Base-by-base conservation (phyloP, 1,140 invertebrate species). In the Drosophila subobscura region DNA sequence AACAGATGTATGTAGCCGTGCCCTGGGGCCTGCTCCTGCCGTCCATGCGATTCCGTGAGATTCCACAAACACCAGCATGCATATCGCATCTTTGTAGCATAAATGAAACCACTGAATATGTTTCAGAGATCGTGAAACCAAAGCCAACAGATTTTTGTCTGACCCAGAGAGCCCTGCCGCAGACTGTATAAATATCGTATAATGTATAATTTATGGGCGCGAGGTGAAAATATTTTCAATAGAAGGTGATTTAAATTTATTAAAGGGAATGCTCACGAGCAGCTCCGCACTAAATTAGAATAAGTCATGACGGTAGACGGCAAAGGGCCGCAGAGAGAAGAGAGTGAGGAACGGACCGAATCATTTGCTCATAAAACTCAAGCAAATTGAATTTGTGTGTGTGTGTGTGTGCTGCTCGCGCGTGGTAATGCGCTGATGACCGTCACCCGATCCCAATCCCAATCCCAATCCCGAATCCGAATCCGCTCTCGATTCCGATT, bases 191-290 rank as follows among this genome's bases (percentile, higher is more conserved):
- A 58, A 65, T 66, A 65, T 66, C 60, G 53, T 74, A 74, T 66
- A 74, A 47, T 74, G 67, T 58, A 78, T 86, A 86, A 86, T 86
- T 86, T 86, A 86, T 86, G 83, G 66, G 71, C 83, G 33, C 59
- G 79, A 88, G 84, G 83, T 88, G 83, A 88, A 88, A 88, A 88
- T 88, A 83, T 88, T 88, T 88, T 88, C 83, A 88, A 88, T 88
- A 88, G 83, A 88, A 88, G 83, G 83, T 88, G 83, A 88, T 88
- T 88, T 88, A 88, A 88, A 88, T 88, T 88, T 88, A 88, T 88
- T 88, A 88, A 88, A 88, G 83, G 83, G 83, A 88, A 88, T 86
- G 83, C 78, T 83, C 74, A 81, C 72, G 79, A 85, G 72, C 79
- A 85, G 80, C 72, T 72, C 54, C 76, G 71, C 83, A 85, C 83